Evolutionary conservation across 1,140 invertebrate genomes (phyloP).

Genomic region (Neuroterus valhalla): DNA sequence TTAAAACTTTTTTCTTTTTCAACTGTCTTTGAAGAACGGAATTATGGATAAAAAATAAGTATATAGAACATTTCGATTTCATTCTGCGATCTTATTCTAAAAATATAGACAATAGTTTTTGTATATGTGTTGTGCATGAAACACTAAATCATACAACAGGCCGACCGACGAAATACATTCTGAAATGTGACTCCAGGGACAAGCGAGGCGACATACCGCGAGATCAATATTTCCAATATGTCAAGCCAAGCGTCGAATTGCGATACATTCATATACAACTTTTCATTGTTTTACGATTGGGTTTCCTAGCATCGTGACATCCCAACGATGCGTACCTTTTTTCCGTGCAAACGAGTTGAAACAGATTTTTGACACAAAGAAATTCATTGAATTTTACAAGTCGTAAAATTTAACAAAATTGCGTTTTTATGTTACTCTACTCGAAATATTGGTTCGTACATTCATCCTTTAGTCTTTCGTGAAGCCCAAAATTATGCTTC

Average conservation of each 20-base stretch:
- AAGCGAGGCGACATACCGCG: conserved; percentile 46
- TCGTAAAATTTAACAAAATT: conserved; percentile 14
- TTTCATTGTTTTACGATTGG: conserved; percentile 54
- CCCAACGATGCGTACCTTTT: conserved; percentile 2
- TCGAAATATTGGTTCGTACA: neutral
- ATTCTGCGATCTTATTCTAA: neutral
- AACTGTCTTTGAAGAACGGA: too few species aligned
- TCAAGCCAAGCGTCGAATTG: conserved; percentile 49
- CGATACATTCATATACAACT: conserved; percentile 47
- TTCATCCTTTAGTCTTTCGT: too few species aligned
- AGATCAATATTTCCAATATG: conserved; percentile 56
- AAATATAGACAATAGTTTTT: conserved; percentile 2
- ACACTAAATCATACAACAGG: conserved; percentile 49
- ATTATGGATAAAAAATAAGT: too few species aligned
- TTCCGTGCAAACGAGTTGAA: conserved; percentile 6
- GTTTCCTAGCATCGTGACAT: conserved; percentile 45
- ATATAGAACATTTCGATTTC: neutral
- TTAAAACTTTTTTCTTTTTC: too few species aligned
- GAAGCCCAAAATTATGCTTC: too few species aligned
- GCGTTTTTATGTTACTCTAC: neutral
- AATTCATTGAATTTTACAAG: conserved; percentile 15
- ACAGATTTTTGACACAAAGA: neutral
- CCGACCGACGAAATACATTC: conserved; percentile 51
- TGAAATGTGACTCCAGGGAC: conserved; percentile 52
- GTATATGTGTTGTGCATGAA: conserved; percentile 10